Evolutionary conservation across 2,888 invertebrate genomes (phyloP).

Genomic region (Andrena trimmerana): DNA sequence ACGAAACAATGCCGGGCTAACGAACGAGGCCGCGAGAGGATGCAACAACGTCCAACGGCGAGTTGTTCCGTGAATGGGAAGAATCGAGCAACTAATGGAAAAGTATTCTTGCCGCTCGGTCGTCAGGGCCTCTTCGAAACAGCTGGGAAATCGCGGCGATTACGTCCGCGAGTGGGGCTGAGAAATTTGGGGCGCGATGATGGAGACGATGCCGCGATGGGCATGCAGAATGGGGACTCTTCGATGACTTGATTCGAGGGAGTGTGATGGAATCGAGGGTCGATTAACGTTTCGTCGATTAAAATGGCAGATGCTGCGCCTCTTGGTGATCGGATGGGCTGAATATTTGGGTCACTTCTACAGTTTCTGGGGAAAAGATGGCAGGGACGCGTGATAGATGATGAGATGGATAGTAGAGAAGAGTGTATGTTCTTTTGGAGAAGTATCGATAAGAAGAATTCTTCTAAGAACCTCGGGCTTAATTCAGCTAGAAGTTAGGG

Average conservation of each 20-base stretch:
- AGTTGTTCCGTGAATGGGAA: constrained; percentile 7
- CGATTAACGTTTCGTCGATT: constrained; percentile 22
- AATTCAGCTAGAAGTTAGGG: neutral
- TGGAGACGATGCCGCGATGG: neutral
- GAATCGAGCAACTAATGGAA: constrained; percentile 50
- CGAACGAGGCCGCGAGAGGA: constrained; percentile 31
- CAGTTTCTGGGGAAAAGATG: neutral
- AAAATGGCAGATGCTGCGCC: neutral
- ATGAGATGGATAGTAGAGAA: too few species aligned
- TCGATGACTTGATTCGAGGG: constrained; percentile 14
- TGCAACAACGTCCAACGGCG: constrained; percentile 23
- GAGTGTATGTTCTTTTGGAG: too few species aligned
- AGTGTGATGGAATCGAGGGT: neutral
- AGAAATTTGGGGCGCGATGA: constrained; percentile 18
- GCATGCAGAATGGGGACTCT: neutral
- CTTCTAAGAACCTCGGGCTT: too few species aligned
- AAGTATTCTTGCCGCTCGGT: constrained; percentile 16
- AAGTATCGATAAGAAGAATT: too few species aligned
- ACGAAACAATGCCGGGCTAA: constrained; percentile 48
- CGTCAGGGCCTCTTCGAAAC: constrained; percentile 7
- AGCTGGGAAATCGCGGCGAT: constrained; percentile 31
- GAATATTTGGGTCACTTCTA: neutral
- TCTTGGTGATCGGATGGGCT: neutral
- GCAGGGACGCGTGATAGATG: neutral
- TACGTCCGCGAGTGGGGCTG: constrained; percentile 31